Conservation (phyloP, 2,797 vertebrate genomes). For the Nannoperca obscura region DNA sequence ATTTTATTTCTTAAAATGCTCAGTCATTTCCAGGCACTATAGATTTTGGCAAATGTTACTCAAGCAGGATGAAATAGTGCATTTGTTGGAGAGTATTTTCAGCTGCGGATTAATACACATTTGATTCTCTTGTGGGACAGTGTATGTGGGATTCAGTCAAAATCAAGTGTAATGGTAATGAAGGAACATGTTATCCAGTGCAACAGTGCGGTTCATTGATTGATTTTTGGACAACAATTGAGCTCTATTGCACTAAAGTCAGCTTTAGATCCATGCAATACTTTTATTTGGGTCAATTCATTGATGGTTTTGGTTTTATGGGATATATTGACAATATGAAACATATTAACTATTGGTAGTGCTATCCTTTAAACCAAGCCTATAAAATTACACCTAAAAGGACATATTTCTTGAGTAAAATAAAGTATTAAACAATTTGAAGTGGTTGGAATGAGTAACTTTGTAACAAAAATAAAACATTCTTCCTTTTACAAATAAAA, state of each 20-base stretch:
- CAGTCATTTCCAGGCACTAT: background rate
- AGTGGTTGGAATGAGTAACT: background rate
- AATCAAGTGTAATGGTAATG: background rate
- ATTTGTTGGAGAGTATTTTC: background rate
- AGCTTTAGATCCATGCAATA: background rate
- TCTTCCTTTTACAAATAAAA: too few species aligned
- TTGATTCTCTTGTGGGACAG: background rate
- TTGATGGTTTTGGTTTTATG: background rate
- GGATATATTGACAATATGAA: background rate
- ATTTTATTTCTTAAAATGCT: background rate
- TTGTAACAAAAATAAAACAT: too few species aligned
- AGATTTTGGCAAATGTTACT: background rate
- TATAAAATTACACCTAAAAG: background rate
- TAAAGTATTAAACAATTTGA: too few species aligned
- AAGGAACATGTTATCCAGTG: background rate
- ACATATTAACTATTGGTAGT: too few species aligned
- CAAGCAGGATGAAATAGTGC: background rate
- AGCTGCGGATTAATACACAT: background rate
- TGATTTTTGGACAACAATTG: background rate
- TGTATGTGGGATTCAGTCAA: background rate
- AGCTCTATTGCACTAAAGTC: background rate
- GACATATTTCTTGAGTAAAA: too few species aligned
- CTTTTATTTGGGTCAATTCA: background rate
- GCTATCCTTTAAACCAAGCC: background rate
- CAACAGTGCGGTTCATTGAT: too few species aligned